Conservation (phyloP, 2,888 invertebrate genomes). For the Hirtodrosophila cameraria region DNA sequence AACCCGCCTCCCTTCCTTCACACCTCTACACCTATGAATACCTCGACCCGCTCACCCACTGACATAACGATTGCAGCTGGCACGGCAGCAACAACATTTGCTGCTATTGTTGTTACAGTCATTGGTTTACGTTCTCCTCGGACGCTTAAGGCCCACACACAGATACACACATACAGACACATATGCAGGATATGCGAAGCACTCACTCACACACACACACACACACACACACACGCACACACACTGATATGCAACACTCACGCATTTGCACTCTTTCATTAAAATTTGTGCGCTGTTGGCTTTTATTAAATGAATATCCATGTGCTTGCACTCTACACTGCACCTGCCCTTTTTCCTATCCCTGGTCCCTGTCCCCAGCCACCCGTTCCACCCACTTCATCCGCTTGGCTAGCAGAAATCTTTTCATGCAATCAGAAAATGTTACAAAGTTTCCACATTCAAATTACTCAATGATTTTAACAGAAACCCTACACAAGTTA, state of each 20-base stretch:
- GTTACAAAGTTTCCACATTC: slow-evolving; percentile 29
- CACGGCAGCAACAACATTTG: slow-evolving; percentile 14
- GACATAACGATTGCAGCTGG: slow-evolving; percentile 37
- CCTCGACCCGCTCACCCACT: slow-evolving; percentile 5
- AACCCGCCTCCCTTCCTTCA: background rate
- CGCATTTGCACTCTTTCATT: slow-evolving; percentile 66
- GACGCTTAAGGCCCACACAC: slow-evolving; percentile 22
- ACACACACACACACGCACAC: slow-evolving; percentile 28
- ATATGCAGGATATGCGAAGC: background rate
- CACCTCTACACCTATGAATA: background rate
- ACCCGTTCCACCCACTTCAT: slow-evolving; percentile 7
- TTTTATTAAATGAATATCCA: slow-evolving; percentile 76
- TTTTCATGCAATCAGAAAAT: slow-evolving; percentile 58
- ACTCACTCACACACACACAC: background rate
- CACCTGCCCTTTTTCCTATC: background rate
- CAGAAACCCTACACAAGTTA: background rate
- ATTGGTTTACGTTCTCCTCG: slow-evolving; percentile 27
- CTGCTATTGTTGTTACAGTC: slow-evolving; percentile 30
- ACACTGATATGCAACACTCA: slow-evolving; percentile 18
- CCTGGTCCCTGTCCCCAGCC: no score
- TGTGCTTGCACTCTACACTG: slow-evolving; percentile 5
- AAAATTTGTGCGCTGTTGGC: slow-evolving; percentile 69
- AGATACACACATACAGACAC: background rate
- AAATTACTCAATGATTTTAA: slow-evolving; percentile 30
- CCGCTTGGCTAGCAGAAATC: slow-evolving; percentile 26